Evolutionary conservation across 2,113 vertebrate genomes (phyloP).

Genomic region (Sylvia atricapilla): DNA sequence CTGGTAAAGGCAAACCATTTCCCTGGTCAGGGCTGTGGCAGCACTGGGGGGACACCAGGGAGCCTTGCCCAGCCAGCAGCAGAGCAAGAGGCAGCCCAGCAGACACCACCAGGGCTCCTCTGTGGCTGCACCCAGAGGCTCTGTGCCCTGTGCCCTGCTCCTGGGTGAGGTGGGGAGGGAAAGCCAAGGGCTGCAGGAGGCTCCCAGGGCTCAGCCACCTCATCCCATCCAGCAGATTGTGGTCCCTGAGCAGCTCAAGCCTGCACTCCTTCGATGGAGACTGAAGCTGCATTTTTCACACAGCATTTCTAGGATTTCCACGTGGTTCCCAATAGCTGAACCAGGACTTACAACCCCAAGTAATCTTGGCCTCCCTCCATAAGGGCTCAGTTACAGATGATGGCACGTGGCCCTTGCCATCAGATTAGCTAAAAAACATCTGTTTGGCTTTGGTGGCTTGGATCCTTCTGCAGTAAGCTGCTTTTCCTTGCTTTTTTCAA

Average conservation of each 20-base stretch:
- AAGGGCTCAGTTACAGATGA: neutral
- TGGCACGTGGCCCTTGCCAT: neutral
- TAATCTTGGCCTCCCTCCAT: neutral
- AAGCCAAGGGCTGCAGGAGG: neutral
- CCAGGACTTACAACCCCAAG: neutral
- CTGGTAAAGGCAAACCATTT: neutral
- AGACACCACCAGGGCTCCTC: neutral
- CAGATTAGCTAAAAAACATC: neutral
- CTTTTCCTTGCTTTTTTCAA: slow-evolving; percentile 40
- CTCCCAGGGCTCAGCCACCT: fast-evolving
- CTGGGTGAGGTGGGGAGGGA: fast-evolving
- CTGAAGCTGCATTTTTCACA: neutral
- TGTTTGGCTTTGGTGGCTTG: neutral
- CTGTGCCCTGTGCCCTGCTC: neutral
- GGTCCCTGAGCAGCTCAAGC: neutral
- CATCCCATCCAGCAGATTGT: neutral
- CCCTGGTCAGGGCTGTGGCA: fast-evolving
- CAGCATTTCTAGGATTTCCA: neutral
- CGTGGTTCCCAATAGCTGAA: neutral
- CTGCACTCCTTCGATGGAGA: neutral
- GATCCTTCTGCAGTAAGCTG: slow-evolving; percentile 14
- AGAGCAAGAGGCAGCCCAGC: neutral
- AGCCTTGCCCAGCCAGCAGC: neutral
- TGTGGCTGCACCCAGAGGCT: fast-evolving
- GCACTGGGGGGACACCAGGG: fast-evolving